These are phyloP conservation scores for Hydropsyche tenuis DNA, from an alignment of 1,140 invertebrate genomes.

Conservation along the genomic window DNA sequence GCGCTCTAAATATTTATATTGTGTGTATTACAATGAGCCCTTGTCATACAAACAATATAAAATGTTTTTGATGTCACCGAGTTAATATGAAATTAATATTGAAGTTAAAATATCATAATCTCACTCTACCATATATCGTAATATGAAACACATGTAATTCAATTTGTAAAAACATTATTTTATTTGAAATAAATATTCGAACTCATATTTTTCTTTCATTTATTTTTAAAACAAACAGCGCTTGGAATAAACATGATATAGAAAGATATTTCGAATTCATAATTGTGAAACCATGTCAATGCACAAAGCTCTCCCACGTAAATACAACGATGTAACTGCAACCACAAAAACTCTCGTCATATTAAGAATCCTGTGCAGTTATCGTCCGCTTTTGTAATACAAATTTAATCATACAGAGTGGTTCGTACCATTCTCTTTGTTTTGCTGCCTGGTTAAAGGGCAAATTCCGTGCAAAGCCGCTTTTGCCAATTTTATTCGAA, in stretches of 20 bases:
- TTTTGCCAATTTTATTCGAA: too few relatives aligned
- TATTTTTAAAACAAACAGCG: too few relatives aligned
- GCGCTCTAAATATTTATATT: slow-evolving; percentile 16
- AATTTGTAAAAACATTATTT: slow-evolving; percentile 14
- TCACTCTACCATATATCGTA: not conserved
- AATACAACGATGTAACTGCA: not conserved
- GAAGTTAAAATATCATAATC: not conserved
- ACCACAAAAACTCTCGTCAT: not conserved
- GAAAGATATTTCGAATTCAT: too few relatives aligned
- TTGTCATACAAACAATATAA: slow-evolving; percentile 45
- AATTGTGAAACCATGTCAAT: too few relatives aligned
- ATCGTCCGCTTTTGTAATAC: not conserved
- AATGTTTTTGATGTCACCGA: not conserved
- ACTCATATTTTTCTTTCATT: not conserved
- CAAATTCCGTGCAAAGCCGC: not conserved
- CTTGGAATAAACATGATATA: too few relatives aligned
- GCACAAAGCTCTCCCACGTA: not conserved
- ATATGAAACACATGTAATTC: slow-evolving; percentile 4
- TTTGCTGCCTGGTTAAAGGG: not conserved
- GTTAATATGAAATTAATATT: slow-evolving; percentile 11
- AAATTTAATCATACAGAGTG: slow-evolving; percentile 30
- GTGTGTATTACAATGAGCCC: slow-evolving; percentile 48
- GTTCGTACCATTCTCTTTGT: slow-evolving; percentile 8
- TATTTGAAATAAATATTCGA: slow-evolving; percentile 16
- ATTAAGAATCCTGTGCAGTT: slow-evolving; percentile 1